Conservation (phyloP, 2,113 vertebrate genomes). For the Poecile atricapillus region DNA sequence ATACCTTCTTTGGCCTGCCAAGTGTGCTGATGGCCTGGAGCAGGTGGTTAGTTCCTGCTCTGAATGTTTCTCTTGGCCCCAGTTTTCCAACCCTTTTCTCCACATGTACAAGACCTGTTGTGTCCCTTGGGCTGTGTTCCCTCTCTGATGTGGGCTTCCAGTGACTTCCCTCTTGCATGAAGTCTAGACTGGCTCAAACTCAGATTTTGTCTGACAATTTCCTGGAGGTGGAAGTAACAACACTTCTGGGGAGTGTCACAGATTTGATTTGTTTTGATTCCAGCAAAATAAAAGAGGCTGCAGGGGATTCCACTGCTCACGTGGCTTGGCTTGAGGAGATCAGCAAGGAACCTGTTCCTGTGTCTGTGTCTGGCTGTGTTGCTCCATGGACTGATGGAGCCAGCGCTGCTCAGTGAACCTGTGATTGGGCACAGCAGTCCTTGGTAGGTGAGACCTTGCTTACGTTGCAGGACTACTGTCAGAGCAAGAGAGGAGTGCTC, state of each 20-base stretch:
- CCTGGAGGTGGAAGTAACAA: not conserved
- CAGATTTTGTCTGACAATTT: not conserved
- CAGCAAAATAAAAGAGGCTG: not conserved
- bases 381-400: not conserved
- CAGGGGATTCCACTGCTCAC: not conserved
- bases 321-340: not conserved
- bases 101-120: not conserved
- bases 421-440: not conserved
- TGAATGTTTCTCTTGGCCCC: not conserved
- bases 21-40: not conserved
- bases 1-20: not conserved
- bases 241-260: accelerated
- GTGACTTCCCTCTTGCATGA: not conserved
- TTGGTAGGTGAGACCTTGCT: not conserved
- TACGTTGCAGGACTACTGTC: not conserved
- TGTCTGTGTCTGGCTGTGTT: accelerated
- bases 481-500: constrained; percentile 7
- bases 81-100: not conserved
- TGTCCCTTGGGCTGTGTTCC: not conserved
- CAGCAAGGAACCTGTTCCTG: not conserved
- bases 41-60: not conserved
- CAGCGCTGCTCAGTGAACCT: not conserved
- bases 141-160: not conserved
- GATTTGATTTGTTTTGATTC: not conserved
- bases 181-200: not conserved